These are phyloP conservation scores for Monomorium pharaonis DNA, from an alignment of 1,140 invertebrate genomes.

Conservation along the genomic window DNA sequence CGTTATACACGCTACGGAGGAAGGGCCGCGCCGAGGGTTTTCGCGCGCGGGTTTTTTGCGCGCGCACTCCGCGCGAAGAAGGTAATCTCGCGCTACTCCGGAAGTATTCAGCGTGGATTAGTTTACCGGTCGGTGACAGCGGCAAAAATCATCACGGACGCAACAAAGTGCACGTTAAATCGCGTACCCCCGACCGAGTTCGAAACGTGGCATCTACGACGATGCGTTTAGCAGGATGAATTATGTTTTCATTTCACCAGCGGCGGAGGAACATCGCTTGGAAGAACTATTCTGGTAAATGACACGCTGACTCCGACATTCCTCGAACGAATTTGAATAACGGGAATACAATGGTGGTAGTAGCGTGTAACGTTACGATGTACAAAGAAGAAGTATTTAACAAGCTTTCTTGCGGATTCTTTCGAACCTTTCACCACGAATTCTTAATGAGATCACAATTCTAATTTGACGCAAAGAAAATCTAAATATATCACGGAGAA, in stretches of 20 bases:
- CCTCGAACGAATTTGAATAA: slow-evolving; percentile 56
- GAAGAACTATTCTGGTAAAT: neutral
- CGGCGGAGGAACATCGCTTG: neutral
- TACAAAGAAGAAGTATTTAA: slow-evolving; percentile 32
- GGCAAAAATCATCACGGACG: neutral
- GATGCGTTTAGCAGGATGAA: neutral
- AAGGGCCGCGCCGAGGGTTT: slow-evolving; percentile 19
- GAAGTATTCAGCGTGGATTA: slow-evolving; percentile 42
- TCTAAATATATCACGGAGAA: neutral
- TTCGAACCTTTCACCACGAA: slow-evolving; percentile 34
- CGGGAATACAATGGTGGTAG: slow-evolving; percentile 40
- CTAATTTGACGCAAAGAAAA: slow-evolving; percentile 7
- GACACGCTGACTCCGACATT: slow-evolving; percentile 4
- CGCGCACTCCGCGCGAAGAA: neutral
- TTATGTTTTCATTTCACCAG: slow-evolving; percentile 14
- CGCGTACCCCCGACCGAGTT: neutral
- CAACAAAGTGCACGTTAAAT: slow-evolving; percentile 15
- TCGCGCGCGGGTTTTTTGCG: slow-evolving; percentile 17
- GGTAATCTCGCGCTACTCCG: slow-evolving; percentile 32
- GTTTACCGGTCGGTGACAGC: slow-evolving; percentile 28
- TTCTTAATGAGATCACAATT: slow-evolving; percentile 41
- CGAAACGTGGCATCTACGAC: too few relatives aligned
- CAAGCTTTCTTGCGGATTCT: slow-evolving; percentile 17
- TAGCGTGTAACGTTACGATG: slow-evolving; percentile 28
- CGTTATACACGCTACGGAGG: neutral